Base-by-base conservation (phyloP, 2,888 invertebrate species). In the Eristalinus sepulchralis region DNA sequence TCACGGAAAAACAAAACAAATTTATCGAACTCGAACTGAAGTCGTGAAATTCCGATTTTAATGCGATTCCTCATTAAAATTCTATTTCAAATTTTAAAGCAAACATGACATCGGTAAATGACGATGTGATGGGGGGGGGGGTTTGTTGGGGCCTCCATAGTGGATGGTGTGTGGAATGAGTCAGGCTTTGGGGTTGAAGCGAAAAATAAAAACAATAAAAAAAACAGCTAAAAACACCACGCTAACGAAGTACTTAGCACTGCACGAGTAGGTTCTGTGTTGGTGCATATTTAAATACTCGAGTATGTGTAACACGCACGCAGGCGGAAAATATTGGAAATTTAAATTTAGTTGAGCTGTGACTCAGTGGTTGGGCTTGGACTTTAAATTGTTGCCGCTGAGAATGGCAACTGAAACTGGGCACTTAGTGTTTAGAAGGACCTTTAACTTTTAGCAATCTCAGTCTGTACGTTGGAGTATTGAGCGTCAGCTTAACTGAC, bases 61-160 rank as follows among this genome's bases (percentile, higher is more conserved):
- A 85, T 81, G 66, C 80, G 80, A 84, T 84, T 80, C 80, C 76
- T 80, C 84, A 84, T 84, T 84, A 80, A 84, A 84, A 84, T 80
- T 84, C 84, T 80, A 80, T 84, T 84, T 76, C 71, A 76, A 80
- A 80, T 80, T 70, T 77, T 33, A 63, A 78, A 53, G 63, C 70
- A 47, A 70, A 78, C 39, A 33, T 3, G 10, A 17, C 17, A 17
- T 17, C 57, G 24, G 8, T n/a, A 1, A n/a, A n/a, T n/a, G n/a
- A n/a, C n/a, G n/a, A n/a, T 9, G 22, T 57, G 24, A 9, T 10
- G 4, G 57, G 22, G 22, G 24, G 13, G 10, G 64, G 20, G 53
- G 33, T n/a, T n/a, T 9, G 39, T 5, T 27, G 2, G 27, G 27
- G 27, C 27, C 5, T 27, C 27, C 27, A 27, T 27, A 27, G 27